Percentiles rank a stretch among this genome's conserved stretches.
Evolutionary conservation across 2,113 vertebrate genomes (phyloP).

Genomic region (Mirza zaza): DNA sequence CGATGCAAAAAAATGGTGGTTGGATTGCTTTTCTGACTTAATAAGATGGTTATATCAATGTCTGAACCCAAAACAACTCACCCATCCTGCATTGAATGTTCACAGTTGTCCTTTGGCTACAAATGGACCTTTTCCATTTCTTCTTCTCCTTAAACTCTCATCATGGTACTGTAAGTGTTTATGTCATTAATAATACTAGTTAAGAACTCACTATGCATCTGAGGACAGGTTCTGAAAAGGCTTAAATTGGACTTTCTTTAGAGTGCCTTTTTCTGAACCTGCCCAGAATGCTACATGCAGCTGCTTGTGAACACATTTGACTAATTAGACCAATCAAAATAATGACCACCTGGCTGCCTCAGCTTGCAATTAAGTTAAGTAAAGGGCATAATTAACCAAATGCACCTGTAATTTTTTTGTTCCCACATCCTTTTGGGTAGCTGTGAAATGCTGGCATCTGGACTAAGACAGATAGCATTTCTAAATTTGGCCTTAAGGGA

Average conservation of each 20-base stretch:
- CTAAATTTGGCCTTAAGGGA: background rate
- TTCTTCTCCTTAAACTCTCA: background rate
- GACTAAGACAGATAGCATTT: background rate
- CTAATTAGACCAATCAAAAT: conserved; percentile 68
- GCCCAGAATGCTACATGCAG: background rate
- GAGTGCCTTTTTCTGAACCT: background rate
- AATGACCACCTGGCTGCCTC: conserved; percentile 60
- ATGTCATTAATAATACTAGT: background rate
- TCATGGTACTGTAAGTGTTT: no score
- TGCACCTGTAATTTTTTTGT: conserved; percentile 59
- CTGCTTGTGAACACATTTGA: conserved; percentile 31
- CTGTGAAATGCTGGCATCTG: conserved; percentile 41
- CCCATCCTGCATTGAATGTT: no score
- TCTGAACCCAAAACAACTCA: background rate
- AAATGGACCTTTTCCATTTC: background rate
- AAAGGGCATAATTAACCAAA: conserved; percentile 51
- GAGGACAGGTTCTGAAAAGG: background rate
- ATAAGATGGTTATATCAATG: background rate
- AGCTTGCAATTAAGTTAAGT: conserved; percentile 42
- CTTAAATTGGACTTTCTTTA: background rate
- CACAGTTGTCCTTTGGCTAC: background rate
- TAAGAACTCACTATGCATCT: background rate
- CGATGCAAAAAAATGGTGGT: background rate
- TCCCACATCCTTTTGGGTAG: background rate
- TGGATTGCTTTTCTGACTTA: background rate